Base-by-base conservation (phyloP, 1,140 invertebrate species). In the Pseudomyrmex dendroicus region DNA sequence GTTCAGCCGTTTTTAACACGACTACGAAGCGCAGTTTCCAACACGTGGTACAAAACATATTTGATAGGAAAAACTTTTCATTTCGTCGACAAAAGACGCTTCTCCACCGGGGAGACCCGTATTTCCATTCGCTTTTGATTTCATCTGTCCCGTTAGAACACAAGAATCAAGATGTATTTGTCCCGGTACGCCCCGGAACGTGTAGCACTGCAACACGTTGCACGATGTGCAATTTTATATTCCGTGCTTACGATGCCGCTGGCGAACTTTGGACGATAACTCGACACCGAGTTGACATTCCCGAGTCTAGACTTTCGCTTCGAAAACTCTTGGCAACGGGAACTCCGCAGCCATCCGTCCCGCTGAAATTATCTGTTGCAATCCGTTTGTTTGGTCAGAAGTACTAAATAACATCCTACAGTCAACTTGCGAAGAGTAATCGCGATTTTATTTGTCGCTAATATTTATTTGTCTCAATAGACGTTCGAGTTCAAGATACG, bases 111-210 rank as follows among this genome's bases (percentile, higher is more conserved):
- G n/a, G 74, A 61, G 67, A 86, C 73, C 61, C 62, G 67, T 70
- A 89, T 88, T 87, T 90, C 86, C 88, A 90, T 89, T 88, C 68
- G 73, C 73, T 78, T 70, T 67, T 87, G 89, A 89, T 90, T 89
- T 90, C 78, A 78, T 5, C 35, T 86, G 78, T 84, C 54, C 88
- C 63, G 88, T 83, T 84, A 88, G 80, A 86, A 86, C 84, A 86
- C 67, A 78, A 63, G 85, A 90, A 89, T 88, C 88, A 88, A 86
- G 73, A 85, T 87, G 74, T 78, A 82, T 89, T 86, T 82, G 85
- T 63, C 83, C 73, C 46, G 52, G 61, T 15, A 61, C 64, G 64
- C 67, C 73, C 44, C 20, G 62, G 50, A 50, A 20, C 57, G 20
- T 66, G 73, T 70, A 59, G 10, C 0, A 35, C 63, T 56, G n/a